These are phyloP conservation scores for Rhinoraja longicauda DNA, from an alignment of 2,797 vertebrate genomes.

Conservation along the genomic window DNA sequence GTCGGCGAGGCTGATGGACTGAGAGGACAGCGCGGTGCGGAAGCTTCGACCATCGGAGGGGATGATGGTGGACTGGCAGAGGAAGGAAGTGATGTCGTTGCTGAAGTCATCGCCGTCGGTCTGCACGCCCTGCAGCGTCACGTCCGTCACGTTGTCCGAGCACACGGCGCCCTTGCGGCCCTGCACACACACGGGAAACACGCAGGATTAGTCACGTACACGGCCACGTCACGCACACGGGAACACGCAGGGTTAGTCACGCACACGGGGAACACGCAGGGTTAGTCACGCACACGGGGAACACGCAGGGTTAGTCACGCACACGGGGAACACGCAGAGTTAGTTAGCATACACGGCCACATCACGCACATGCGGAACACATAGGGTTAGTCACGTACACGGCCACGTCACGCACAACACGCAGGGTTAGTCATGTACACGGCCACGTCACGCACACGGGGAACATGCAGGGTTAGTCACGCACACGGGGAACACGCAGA, in stretches of 20 bases:
- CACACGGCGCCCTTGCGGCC: conserved; percentile 74
- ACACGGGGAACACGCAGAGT: too few relatives aligned
- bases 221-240: too few relatives aligned
- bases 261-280: not conserved
- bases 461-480: conserved; percentile 7
- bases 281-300: too few relatives aligned
- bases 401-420: not conserved
- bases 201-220: not conserved
- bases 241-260: conserved; percentile 7
- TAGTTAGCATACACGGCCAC: not conserved
- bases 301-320: conserved; percentile 3
- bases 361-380: too few relatives aligned
- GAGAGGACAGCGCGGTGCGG: conserved; percentile 80
- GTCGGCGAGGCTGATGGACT: conserved; percentile 90
- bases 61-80: conserved; percentile 94
- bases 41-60: conserved; percentile 88
- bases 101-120: conserved; percentile 72
- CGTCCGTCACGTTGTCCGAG: conserved; percentile 86
- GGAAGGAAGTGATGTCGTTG: conserved; percentile 75
- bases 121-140: conserved; percentile 71
- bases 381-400: conserved; percentile 3
- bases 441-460: too few relatives aligned
- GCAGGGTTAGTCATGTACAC: conserved; percentile 3
- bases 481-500: too few relatives aligned
- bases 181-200: too few relatives aligned